Base-by-base conservation (phyloP, 2,888 invertebrate species). In the Atrina japonica region DNA sequence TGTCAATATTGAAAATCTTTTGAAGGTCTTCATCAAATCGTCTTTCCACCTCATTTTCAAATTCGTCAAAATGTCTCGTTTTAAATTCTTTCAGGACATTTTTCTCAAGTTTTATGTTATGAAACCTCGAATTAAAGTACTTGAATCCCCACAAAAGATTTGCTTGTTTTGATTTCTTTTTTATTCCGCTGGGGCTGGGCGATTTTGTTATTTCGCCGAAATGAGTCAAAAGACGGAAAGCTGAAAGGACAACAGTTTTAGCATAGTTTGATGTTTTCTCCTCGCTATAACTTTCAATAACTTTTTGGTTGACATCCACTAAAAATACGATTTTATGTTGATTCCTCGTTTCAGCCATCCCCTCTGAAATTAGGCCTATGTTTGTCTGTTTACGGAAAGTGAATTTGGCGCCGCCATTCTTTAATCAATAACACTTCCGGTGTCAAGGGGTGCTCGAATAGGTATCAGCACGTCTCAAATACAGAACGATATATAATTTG, bases 81-180 rank as follows among this genome's bases (percentile, higher is more conserved):
- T 84, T 87, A 29, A 84, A 83, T 53, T 82, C 83, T 68, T 76
- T 78, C 11, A 84, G 73, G 29, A 68, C 73, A 53, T 78, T 75
- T 52, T 75, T 73, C 30, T 81, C 80, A 9, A 80, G 69, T 50
- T 73, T 76, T 14, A 76, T 69, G 25, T 63, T 70, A 47, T 69
- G 66, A 25, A 58, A 40, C 27, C 58, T 68, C 11, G 83, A 80
- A 66, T 77, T 79, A 63, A 84, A 86, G 49, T 86, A 81, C 53
- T 85, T 87, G 59, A 77, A 87, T 21, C 85, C 82, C 85, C 87
- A 86, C 67, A 82, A 81, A 5, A 86, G 49, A 7, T 63, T 60
- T n/a, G 68, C 60, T 18, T 76, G 63, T 47, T 60, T 72, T 29
- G 56, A 47, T 59, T 68, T 76, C 11, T 60, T 58, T 63, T 71